A percentile compares a stretch with the other conserved stretches of the same genome.
phyloP scores from a whole-genome alignment of 1,140 invertebrate species.

The Trigoniulus corallinus region DNA sequence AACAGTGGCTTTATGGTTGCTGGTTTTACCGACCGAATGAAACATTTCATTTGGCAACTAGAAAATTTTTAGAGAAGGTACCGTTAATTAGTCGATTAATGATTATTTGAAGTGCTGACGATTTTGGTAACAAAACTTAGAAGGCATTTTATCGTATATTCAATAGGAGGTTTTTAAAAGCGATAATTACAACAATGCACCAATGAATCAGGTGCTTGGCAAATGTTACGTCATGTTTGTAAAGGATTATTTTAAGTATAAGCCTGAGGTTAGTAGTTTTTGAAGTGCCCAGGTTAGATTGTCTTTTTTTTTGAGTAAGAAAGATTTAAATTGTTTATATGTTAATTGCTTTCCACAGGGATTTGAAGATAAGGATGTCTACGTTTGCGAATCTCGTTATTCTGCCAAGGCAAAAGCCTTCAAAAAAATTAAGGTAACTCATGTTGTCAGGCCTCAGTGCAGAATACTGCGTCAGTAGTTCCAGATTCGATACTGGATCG shows the following conservation, averaged over 20 bases:
- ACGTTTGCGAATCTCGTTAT: conserved; percentile 92
- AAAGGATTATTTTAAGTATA: conserved; percentile 83
- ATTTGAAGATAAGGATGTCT: conserved; percentile 85
- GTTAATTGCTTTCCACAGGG: conserved; percentile 30
- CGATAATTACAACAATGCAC: conserved; percentile 62
- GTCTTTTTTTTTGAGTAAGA: background rate
- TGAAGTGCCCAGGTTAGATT: background rate
- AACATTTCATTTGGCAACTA: conserved; percentile 85
- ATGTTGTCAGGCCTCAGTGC: background rate
- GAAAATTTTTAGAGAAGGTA: conserved; percentile 81
- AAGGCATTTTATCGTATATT: conserved; percentile 2
- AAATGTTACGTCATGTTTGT: conserved; percentile 86
- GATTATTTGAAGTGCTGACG: background rate
- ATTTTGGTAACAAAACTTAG: background rate
- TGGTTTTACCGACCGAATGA: conserved; percentile 75
- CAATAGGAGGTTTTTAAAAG: conserved; percentile 88
- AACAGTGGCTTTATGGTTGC: conserved; percentile 78
- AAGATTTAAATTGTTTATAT: background rate
- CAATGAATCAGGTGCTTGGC: conserved; percentile 73
- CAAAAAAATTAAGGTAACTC: conserved; percentile 75
- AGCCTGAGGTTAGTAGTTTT: conserved; percentile 41
- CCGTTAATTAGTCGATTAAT: background rate
- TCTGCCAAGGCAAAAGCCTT: conserved; percentile 66
- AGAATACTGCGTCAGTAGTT: background rate
- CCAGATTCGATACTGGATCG: background rate